Evolutionary conservation across 2,113 vertebrate genomes (phyloP).

Genomic region (Myotis yumanensis): DNA sequence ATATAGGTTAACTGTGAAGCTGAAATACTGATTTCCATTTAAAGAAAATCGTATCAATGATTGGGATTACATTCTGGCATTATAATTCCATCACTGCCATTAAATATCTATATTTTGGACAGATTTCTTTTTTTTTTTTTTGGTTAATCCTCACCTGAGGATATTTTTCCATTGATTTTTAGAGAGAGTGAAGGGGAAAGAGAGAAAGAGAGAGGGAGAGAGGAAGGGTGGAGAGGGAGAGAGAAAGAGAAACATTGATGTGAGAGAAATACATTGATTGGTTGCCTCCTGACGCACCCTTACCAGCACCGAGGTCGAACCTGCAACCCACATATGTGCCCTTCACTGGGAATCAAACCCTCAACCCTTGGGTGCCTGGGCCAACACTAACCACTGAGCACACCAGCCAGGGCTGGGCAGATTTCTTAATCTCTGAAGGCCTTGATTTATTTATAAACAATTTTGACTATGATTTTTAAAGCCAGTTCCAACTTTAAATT

Average conservation of each 20-base stretch:
- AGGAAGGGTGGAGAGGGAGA: too few species aligned
- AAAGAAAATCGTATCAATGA: not conserved
- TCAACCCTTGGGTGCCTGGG: not conserved
- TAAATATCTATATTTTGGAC: not conserved
- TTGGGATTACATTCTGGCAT: not conserved
- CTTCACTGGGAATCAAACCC: not conserved
- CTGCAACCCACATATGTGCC: not conserved
- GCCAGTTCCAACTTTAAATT: conserved; percentile 20
- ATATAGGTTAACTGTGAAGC: not conserved
- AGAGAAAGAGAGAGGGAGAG: too few species aligned
- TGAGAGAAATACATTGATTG: too few species aligned
- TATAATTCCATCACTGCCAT: not conserved
- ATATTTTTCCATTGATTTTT: too few species aligned
- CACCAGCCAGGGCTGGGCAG: not conserved
- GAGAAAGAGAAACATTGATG: not conserved
- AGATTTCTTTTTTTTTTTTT: not conserved
- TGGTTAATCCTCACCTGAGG: too few species aligned
- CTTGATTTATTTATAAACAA: not conserved
- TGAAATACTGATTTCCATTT: not conserved
- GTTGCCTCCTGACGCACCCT: not conserved
- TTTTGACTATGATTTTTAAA: conserved; percentile 13
- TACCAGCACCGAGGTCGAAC: not conserved
- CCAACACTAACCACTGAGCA: not conserved
- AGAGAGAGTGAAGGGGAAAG: too few species aligned
- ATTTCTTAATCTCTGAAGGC: not conserved